Evolutionary conservation across 2,888 invertebrate genomes (phyloP).

Genomic region (Poecilobothrus nobilitatus): DNA sequence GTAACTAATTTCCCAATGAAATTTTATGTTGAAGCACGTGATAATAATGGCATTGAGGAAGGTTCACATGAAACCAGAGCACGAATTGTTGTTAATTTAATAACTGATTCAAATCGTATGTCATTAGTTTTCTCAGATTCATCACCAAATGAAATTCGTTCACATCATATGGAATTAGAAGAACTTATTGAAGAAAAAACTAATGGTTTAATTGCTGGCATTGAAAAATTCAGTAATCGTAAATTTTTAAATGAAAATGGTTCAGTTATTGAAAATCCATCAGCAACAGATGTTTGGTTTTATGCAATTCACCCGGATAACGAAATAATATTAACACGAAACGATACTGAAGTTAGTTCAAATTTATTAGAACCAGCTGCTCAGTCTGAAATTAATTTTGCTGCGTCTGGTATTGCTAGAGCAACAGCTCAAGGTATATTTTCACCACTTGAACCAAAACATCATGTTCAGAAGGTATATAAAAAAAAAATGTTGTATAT

Average conservation of each 20-base stretch:
- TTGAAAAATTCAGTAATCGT: constrained; percentile 75
- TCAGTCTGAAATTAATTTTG: constrained; percentile 58
- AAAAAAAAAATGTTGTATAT: not conserved
- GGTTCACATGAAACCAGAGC: constrained; percentile 39
- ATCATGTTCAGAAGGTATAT: constrained; percentile 39
- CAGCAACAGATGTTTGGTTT: constrained; percentile 80
- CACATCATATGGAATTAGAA: constrained; percentile 46
- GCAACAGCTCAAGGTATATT: constrained; percentile 62
- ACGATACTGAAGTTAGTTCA: constrained; percentile 61
- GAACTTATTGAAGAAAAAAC: constrained; percentile 46
- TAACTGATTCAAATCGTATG: constrained; percentile 67
- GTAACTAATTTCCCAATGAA: constrained; percentile 63
- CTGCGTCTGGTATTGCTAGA: constrained; percentile 58
- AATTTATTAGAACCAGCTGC: constrained; percentile 55
- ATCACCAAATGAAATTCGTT: constrained; percentile 59
- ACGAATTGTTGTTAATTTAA: constrained; percentile 53
- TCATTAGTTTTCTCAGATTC: constrained; percentile 68
- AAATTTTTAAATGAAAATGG: constrained; percentile 66
- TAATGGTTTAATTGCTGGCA: constrained; percentile 65
- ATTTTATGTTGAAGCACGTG: constrained; percentile 58
- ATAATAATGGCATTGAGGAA: constrained; percentile 47
- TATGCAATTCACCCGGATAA: constrained; percentile 73
- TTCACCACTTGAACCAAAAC: constrained; percentile 42
- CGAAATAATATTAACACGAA: constrained; percentile 64
- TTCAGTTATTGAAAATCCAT: constrained; percentile 57